phyloP scores from a whole-genome alignment of 2,888 invertebrate genomes.

The Microdon myrmicae region DNA sequence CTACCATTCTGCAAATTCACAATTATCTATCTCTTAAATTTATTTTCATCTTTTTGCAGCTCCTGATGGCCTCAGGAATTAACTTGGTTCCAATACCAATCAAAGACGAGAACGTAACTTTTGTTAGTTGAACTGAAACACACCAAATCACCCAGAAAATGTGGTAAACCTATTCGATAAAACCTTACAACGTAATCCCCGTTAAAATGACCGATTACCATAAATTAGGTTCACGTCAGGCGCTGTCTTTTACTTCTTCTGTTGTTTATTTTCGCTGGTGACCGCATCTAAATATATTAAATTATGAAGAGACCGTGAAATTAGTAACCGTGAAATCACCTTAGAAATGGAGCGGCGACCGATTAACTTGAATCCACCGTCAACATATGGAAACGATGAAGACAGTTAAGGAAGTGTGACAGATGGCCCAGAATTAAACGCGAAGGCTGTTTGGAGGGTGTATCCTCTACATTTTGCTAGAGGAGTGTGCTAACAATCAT shows the following conservation, averaged over 20 bases:
- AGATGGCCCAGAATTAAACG: too few relatives aligned
- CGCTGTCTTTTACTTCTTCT: background rate
- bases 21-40: too few relatives aligned
- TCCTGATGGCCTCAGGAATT: conserved; percentile 4
- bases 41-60: too few relatives aligned
- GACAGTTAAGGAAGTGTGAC: too few relatives aligned
- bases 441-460: too few relatives aligned
- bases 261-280: background rate
- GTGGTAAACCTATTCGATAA: conserved; percentile 21
- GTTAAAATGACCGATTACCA: conserved; percentile 49
- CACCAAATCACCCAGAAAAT: conserved; percentile 18
- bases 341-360: conserved; percentile 17
- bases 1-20: too few relatives aligned
- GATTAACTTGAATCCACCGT: conserved; percentile 4
- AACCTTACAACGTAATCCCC: conserved; percentile 36
- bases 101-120: too few relatives aligned
- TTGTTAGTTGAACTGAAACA: too few relatives aligned
- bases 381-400: background rate
- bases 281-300: conserved; percentile 37
- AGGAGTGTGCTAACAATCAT: too few relatives aligned
- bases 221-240: conserved; percentile 31
- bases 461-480: too few relatives aligned
- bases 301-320: conserved; percentile 20
- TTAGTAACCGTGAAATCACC: conserved; percentile 28
- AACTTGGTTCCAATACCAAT: background rate